Conservation (phyloP, 1,140 invertebrate species). For the Campodea augens region DNA sequence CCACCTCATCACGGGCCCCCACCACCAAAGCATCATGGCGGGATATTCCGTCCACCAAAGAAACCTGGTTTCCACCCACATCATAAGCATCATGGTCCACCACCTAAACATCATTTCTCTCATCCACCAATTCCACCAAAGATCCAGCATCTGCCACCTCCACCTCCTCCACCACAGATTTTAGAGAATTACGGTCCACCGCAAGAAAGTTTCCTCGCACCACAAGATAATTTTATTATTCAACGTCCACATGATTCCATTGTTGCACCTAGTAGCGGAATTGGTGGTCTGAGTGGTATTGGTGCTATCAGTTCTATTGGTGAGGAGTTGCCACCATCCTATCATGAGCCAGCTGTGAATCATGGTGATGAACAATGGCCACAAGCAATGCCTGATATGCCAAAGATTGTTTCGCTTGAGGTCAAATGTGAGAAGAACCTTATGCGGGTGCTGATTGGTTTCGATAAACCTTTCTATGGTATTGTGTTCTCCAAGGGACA, state of each 20-base stretch:
- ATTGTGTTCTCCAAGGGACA: conserved; percentile 85
- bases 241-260: no score
- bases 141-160: neutral
- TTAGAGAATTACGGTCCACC: no score
- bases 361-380: neutral
- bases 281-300: neutral
- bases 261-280: no score
- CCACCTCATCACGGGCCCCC: no score
- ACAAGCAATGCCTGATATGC: conserved; percentile 41
- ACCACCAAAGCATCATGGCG: no score
- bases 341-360: neutral
- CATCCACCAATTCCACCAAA: neutral
- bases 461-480: conserved; percentile 86
- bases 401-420: conserved; percentile 73
- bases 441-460: conserved; percentile 80
- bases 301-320: neutral
- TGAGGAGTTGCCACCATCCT: neutral
- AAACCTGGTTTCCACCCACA: no score
- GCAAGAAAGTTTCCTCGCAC: no score
- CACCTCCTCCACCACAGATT: neutral
- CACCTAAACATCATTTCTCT: neutral
- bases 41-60: no score
- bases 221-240: no score
- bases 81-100: neutral
- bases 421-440: conserved; percentile 86